Base-by-base conservation (phyloP, 2,888 invertebrate genomes). In the Sylvicola cinctus region DNA sequence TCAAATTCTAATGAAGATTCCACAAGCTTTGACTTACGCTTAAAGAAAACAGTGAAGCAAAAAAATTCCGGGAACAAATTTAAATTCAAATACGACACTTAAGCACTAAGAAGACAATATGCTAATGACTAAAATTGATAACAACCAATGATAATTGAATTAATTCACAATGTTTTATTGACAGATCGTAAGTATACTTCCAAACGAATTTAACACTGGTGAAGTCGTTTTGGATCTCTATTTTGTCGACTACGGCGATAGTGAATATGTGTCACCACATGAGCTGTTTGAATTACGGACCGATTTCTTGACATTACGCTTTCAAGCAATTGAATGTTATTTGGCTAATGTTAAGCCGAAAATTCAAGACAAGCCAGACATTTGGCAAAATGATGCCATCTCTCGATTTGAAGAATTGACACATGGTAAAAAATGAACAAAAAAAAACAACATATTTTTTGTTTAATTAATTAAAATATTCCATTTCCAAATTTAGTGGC, bases 241-340 rank as follows among this genome's bases (percentile, higher is more conserved):
- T 52, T 88, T 73, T 55, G 68, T 88, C 34, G 90, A 91, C 61
- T 90, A 84, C 54, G 90, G 90, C 0, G 85, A 90, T 55, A 70
- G 70, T 38, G 77, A 78, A 45, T 66, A 68, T 46, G 63, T 80
- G 3, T 58, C 66, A 1, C 65, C 67, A 3, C 63, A 66, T 34
- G 69, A 78, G 39, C 56, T 87, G 10, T 74, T 70, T 42, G 76
- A 78, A 45, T 59, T 87, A 38, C 65, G 78, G 28, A 75, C 80
- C 1, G 78, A 85, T 49, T 58, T 60, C 38, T 46, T 59, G 6
- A 54, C 55, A 8, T 45, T 59, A 12, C 49, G 57, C 45, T 59
- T 60, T 41, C 77, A 90, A 67, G 88, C 90, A 0, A 74, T 90
- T 51, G 85, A 88, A 55, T 87, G 87, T 52, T 78, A 72, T 51